phyloP scores from a whole-genome alignment of 2,888 invertebrate genomes.

The Erynnis tages region DNA sequence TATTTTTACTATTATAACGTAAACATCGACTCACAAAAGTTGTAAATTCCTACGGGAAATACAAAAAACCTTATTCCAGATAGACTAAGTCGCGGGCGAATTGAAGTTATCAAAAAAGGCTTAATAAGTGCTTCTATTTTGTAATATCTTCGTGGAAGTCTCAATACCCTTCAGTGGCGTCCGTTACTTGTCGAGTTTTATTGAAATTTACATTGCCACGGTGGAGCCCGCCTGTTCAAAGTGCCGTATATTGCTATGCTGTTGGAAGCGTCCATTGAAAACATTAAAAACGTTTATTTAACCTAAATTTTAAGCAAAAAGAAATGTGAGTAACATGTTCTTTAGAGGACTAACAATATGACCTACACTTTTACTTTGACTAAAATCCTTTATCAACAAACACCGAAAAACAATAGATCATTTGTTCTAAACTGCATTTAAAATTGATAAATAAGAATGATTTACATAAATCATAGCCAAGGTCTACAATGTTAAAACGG shows the following conservation, averaged over 20 bases:
- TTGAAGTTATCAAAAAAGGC: too few species aligned
- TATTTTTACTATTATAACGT: too few species aligned
- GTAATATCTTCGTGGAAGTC: slow-evolving; percentile 66
- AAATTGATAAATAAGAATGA: too few species aligned
- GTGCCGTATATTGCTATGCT: slow-evolving; percentile 12
- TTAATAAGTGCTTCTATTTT: background rate
- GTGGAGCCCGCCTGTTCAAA: slow-evolving; percentile 10
- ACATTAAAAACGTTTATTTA: slow-evolving; percentile 9
- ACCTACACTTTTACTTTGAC: too few species aligned
- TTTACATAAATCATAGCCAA: background rate
- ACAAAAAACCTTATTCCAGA: too few species aligned
- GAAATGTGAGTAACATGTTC: background rate
- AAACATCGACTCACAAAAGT: too few species aligned
- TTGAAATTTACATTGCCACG: slow-evolving; percentile 29
- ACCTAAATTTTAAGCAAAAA: background rate
- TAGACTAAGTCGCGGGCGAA: too few species aligned
- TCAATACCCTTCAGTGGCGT: slow-evolving; percentile 29
- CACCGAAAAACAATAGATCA: too few species aligned
- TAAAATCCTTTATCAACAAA: too few species aligned
- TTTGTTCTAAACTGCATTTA: too few species aligned
- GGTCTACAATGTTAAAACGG: background rate
- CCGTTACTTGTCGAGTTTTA: slow-evolving; percentile 29
- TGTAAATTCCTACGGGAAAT: too few species aligned
- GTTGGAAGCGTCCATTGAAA: slow-evolving; percentile 4
- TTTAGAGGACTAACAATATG: too few species aligned